Base-by-base conservation (phyloP, 23 tunicate genomes). In the Botrylloides violaceus region DNA sequence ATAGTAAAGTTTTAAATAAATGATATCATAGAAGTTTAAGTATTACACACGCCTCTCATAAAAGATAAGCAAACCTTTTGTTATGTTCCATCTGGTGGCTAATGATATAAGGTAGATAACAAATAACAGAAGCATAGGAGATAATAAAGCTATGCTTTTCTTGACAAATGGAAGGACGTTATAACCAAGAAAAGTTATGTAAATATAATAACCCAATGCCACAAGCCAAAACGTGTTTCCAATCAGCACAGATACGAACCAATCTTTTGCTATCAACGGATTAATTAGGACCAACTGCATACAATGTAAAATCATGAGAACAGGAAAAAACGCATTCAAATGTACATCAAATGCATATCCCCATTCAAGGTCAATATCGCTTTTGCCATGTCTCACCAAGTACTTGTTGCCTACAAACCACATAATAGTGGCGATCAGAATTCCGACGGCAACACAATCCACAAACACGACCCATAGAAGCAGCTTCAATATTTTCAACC, bases 191-290 rank as follows among this genome's bases (percentile, higher is more conserved):
- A 95, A 95, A 19, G 99, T 95, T 29, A 95, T 87, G 61, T 95
- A 95, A 29, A 83, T 50, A 71, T 95, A 95, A 76, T 95, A 95
- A 31, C 86, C 85, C 39, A 95, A 47, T 26, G 99, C 96, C 25
- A 83, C 80, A 53, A 95, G 80, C 99, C 99, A 95, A 56, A 95
- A 95, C 23, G 91, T 87, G 73, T 95, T 95, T 50, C 99, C 99
- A 26, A 95, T 49, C 32, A 95, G 39, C 4, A 86, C 73, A 12
- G 87, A 66, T 6, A 87, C 38, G 60, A 87, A 87, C 71, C 81
- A 71, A 3, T 56, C 65, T 50, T 65, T 79, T 29, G 29, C 83
- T 26, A 87, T 84, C 12, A 95, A 56, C 43, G 97, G 92, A 36
- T 89, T 87, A 33, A 95, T 81, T 29, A 95, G 61, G 60, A 89